These are phyloP conservation scores for Liasis olivaceus DNA, from an alignment of 2,797 vertebrate species.

Conservation along the genomic window DNA sequence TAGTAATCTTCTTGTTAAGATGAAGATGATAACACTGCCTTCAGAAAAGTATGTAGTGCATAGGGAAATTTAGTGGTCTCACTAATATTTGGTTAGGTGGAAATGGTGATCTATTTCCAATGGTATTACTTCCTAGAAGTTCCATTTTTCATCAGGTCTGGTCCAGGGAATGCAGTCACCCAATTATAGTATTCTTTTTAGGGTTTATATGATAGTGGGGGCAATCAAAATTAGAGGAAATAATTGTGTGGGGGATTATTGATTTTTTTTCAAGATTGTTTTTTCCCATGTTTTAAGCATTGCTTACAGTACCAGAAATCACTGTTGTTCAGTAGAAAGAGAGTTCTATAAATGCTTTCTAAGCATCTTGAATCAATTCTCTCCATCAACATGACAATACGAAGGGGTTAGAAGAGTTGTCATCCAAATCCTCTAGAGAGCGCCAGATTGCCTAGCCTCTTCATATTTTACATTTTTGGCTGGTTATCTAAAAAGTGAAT, in stretches of 20 bases:
- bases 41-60: not conserved
- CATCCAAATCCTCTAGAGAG: not conserved
- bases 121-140: not conserved
- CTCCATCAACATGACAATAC: not conserved
- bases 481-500: not conserved
- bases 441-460: not conserved
- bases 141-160: not conserved
- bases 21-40: not conserved
- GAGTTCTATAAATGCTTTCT: not conserved
- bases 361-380: not conserved
- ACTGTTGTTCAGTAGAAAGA: not conserved
- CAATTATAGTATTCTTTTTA: not conserved
- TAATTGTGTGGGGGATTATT: no score
- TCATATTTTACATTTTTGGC: not conserved
- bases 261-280: not conserved
- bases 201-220: not conserved
- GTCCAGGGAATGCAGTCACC: not conserved
- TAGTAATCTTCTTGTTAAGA: conserved; percentile 6
- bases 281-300: not conserved
- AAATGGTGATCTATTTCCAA: not conserved
- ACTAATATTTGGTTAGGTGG: not conserved
- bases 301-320: not conserved
- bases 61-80: not conserved
- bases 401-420: not conserved
- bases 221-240: not conserved